A percentile compares a stretch with the other conserved stretches of the same genome.
Evolutionary conservation across 1,140 invertebrate species (phyloP).

Genomic region (Drosophila sulfurigaster): DNA sequence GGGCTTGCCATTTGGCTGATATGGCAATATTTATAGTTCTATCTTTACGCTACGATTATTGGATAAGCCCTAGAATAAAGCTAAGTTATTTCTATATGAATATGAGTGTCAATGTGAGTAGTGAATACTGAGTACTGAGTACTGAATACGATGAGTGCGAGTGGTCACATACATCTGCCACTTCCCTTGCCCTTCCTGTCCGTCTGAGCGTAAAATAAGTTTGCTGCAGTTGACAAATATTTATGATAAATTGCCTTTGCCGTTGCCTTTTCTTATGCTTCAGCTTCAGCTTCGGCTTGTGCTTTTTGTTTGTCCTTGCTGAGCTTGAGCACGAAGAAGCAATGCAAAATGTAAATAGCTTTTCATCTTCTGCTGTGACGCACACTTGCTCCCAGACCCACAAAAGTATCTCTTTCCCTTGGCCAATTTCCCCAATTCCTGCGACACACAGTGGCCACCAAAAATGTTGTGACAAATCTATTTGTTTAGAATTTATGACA

Average conservation of each 20-base stretch:
- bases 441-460: conserved; percentile 42
- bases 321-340: conserved; percentile 21
- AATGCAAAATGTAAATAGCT: conserved; percentile 77
- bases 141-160: too few species aligned
- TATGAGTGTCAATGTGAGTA: conserved; percentile 1
- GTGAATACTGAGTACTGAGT: too few species aligned
- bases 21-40: conserved; percentile 73
- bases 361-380: conserved; percentile 59
- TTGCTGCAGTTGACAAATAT: conserved; percentile 81
- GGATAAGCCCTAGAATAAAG: conserved; percentile 55
- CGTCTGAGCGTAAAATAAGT: conserved; percentile 78
- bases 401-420: conserved; percentile 29
- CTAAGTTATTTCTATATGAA: conserved; percentile 64
- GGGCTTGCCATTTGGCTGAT: conserved; percentile 72
- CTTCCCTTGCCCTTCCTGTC: conserved; percentile 26
- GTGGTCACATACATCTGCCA: conserved; percentile 33
- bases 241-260: conserved; percentile 84
- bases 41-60: conserved; percentile 23
- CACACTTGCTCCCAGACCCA: conserved; percentile 8
- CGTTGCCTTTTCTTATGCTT: conserved; percentile 48
- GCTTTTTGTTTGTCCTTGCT: conserved; percentile 50
- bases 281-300: conserved; percentile 58
- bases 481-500: conserved; percentile 76
- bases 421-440: conserved; percentile 6
- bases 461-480: conserved; percentile 76